A percentile compares a stretch with the other conserved stretches of the same genome.
Evolutionary conservation across 2,888 invertebrate genomes (phyloP).

Genomic region (Coelopa pilipes): DNA sequence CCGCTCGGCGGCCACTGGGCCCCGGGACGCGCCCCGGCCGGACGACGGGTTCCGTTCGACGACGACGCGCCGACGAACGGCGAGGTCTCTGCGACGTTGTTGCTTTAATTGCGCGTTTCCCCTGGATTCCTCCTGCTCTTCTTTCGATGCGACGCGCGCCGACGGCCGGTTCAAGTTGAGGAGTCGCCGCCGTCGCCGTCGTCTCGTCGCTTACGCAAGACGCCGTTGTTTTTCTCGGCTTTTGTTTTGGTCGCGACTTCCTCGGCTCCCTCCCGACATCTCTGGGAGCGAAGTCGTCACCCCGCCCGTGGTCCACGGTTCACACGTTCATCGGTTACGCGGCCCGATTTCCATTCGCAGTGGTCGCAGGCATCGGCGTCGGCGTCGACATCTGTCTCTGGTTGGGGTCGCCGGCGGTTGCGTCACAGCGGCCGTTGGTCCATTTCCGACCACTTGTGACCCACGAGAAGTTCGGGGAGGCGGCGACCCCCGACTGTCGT

Average conservation of each 20-base stretch:
- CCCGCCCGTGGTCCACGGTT: neutral
- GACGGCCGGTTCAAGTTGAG: slow-evolving; percentile 1
- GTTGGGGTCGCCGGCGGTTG: no score
- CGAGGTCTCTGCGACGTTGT: slow-evolving; percentile 6
- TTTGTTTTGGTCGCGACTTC: slow-evolving; percentile 5
- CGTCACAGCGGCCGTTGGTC: no score
- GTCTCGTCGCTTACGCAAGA: slow-evolving; percentile 21
- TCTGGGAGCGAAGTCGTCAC: neutral
- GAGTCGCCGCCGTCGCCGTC: slow-evolving; percentile 7
- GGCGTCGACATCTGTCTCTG: neutral
- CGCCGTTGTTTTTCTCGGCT: neutral
- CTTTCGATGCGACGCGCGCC: no score
- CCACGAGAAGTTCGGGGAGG: no score
- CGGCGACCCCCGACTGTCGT: no score
- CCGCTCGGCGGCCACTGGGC: no score
- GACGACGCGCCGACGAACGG: no score
- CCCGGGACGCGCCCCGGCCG: no score
- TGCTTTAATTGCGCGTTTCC: neutral
- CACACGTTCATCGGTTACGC: slow-evolving; percentile 16
- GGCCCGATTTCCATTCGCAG: neutral
- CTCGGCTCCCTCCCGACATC: neutral
- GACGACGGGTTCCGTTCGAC: no score
- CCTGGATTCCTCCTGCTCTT: neutral
- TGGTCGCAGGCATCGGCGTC: neutral
- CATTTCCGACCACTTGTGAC: no score